Conservation (phyloP, 2,797 vertebrate species). For the Anguilla megastoma region DNA sequence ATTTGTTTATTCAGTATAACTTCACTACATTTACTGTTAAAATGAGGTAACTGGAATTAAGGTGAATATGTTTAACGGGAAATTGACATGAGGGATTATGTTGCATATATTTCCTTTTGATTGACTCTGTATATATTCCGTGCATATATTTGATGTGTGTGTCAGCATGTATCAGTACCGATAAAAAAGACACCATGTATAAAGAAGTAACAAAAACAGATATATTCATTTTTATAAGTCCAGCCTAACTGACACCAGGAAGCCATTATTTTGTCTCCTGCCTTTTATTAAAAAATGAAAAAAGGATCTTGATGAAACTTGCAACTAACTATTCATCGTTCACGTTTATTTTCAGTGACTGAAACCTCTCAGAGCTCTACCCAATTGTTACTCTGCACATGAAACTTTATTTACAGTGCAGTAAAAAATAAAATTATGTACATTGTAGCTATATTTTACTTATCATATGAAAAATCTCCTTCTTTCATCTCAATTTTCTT, state of each 20-base stretch:
- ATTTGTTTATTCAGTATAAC: neutral
- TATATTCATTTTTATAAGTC: neutral
- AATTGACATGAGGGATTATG: slow-evolving; percentile 61
- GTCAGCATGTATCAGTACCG: slow-evolving; percentile 20
- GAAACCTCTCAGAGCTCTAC: neutral
- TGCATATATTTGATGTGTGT: slow-evolving; percentile 20
- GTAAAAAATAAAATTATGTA: slow-evolving; percentile 22
- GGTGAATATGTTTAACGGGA: slow-evolving; percentile 51
- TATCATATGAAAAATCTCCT: neutral
- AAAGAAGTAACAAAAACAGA: neutral
- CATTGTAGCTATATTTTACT: slow-evolving; percentile 6
- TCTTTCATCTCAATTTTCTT: neutral
- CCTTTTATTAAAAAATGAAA: neutral
- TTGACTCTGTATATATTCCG: slow-evolving; percentile 50
- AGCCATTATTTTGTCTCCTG: neutral
- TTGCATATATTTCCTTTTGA: slow-evolving; percentile 48
- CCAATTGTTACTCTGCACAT: neutral
- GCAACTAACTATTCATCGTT: neutral
- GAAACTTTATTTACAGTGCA: neutral
- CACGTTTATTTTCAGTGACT: neutral
- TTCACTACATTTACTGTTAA: slow-evolving; percentile 31
- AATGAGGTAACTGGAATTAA: slow-evolving; percentile 46
- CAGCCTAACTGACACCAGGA: neutral
- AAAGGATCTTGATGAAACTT: slow-evolving; percentile 6
- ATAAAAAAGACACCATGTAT: neutral